Evolutionary conservation across 2,113 vertebrate genomes (phyloP), one percentile per base, ranked within the genome.

Genomic region (Anseranas semipalmata): DNA sequence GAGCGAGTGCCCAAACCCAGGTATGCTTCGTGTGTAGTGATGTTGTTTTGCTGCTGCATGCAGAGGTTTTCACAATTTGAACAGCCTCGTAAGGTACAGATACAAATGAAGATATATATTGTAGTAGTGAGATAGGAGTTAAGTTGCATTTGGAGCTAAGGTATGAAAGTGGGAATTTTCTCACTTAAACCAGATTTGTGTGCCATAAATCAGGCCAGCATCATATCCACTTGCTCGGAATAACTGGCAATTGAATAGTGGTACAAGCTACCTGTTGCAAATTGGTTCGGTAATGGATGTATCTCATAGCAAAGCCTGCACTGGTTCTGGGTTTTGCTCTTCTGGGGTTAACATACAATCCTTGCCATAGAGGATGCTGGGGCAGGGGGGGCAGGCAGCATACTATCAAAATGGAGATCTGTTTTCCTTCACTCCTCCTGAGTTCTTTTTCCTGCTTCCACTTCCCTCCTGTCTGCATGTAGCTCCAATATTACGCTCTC

Each of bases 1-100:
- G 99, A 99, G 46, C 98, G 97, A 93, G 99, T 99, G 96, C 99
- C 99, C 75, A 99, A 99, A 89, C 99, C 99, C 93, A 99, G 99
- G 99, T 99, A 98, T 2, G 37, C 94, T 73, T 68, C 8, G 17
- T 41, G 19, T 32, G 7, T 5, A 55, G 43, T 65, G 35, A 55
- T 59, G 33, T 2, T 66, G 11, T 80, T 86, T 30, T 59, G 16
- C 66, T 90, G 30, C 52, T 90, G 65, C 32, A 24, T 3, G 3
- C 60, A 75, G 24, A 28, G 19, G 3, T 7, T 73, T 73, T 78
- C 13, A 21, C 43, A n/a, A 19, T 90, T 62, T 84, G 33, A 91
- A 85, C 39, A 80, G 32, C 58, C 33, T 85, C 91, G 17, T 62
- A 39, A 72, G 12, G 13, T 84, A n/a, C 53, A 84, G 39, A 27